A percentile compares a stretch with the other conserved stretches of the same genome.
Conservation (phyloP, 2,888 invertebrate genomes). For the Idaea dimidiata region DNA sequence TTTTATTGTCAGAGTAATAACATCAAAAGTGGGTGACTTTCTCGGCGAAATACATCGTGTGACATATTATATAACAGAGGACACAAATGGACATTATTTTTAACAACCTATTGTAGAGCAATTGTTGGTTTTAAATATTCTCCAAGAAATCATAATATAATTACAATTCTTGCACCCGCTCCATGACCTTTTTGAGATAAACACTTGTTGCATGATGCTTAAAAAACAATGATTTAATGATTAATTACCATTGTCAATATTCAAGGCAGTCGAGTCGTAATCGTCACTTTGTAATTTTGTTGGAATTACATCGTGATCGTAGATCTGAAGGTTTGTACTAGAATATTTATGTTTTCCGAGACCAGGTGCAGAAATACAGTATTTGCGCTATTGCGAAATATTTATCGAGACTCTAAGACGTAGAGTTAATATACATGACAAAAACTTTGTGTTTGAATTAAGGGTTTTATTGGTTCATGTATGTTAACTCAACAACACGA, state of each 20-base stretch:
- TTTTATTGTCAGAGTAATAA: constrained; percentile 33
- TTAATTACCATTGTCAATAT: constrained; percentile 70
- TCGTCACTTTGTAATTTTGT: constrained; percentile 48
- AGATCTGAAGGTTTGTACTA: constrained; percentile 20
- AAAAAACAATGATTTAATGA: constrained; percentile 52
- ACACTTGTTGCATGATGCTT: constrained; percentile 29
- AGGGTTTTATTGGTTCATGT: constrained; percentile 17
- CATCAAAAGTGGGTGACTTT: constrained; percentile 55
- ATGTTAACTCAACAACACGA: constrained; percentile 30
- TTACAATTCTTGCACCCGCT: constrained; percentile 16
- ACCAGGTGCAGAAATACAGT: constrained; percentile 1
- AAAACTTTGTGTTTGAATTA: constrained; percentile 6
- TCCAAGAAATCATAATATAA: constrained; percentile 24
- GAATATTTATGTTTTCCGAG: neutral
- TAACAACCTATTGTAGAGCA: constrained; percentile 51
- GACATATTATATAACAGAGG: constrained; percentile 54
- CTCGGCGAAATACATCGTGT: constrained; percentile 54
- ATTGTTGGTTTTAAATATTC: constrained; percentile 19
- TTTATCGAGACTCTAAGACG: constrained; percentile 42
- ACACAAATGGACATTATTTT: constrained; percentile 44
- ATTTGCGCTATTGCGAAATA: constrained; percentile 60
- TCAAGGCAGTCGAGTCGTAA: constrained; percentile 52
- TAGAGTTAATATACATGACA: constrained; percentile 10
- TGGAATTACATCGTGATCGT: constrained; percentile 40
- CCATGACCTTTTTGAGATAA: constrained; percentile 26